Percentiles rank a stretch among this genome's conserved stretches.
Evolutionary conservation across 64 coral and sea anemone species (phyloP).

Genomic region (Stichodactyla helianthus): DNA sequence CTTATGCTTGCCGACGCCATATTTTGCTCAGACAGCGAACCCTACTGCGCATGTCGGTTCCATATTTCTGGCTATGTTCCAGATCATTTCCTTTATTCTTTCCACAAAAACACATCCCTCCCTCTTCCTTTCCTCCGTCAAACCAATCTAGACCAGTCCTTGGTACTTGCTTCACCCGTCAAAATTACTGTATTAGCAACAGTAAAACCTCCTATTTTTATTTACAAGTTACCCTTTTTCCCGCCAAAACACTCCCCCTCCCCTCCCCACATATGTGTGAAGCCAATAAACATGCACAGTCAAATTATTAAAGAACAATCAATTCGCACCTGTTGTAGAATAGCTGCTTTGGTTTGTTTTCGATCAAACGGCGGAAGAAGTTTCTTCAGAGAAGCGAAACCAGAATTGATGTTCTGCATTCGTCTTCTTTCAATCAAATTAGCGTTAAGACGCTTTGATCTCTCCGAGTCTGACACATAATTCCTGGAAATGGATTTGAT

Average conservation of each 20-base stretch:
- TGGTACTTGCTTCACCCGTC: too few species aligned
- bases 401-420: constrained; percentile 90
- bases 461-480: constrained; percentile 10
- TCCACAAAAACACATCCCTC: too few species aligned
- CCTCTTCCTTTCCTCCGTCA: too few species aligned
- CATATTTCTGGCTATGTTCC: too few species aligned
- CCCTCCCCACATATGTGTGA: not conserved
- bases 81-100: too few species aligned
- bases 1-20: too few species aligned
- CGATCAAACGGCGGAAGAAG: constrained; percentile 77
- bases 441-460: constrained; percentile 52
- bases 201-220: not conserved
- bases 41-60: too few species aligned
- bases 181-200: too few species aligned
- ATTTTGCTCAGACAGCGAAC: too few species aligned
- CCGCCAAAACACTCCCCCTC: not conserved
- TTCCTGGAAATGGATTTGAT: not conserved
- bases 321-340: constrained; percentile 52
- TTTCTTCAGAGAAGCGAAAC: constrained; percentile 76
- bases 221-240: not conserved
- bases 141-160: too few species aligned
- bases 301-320: not conserved
- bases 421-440: constrained; percentile 87
- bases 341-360: constrained; percentile 81
- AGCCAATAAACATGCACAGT: not conserved